phyloP scores from a whole-genome alignment of 2,888 invertebrate genomes.

The Dasysyrphus tricinctus region DNA sequence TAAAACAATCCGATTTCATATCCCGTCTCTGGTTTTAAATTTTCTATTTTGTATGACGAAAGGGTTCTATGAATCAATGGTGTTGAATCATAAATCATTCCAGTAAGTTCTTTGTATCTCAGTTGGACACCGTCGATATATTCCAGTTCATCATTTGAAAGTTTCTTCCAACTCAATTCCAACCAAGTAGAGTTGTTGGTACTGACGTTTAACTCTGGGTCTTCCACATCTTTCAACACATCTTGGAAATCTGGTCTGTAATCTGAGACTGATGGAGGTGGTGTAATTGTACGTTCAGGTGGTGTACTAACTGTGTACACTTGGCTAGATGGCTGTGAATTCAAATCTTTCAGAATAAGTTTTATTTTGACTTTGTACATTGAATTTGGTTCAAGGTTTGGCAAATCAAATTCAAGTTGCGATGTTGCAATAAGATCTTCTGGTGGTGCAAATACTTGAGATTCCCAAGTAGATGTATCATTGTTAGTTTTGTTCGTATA shows the following conservation, averaged over 20 bases:
- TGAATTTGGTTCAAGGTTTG: conserved; percentile 90
- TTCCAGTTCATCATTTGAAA: conserved; percentile 90
- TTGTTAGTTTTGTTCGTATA: conserved; percentile 91
- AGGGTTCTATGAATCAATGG: conserved; percentile 93
- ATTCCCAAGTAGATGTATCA: conserved; percentile 90
- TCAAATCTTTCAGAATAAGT: conserved; percentile 90
- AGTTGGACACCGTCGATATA: conserved; percentile 95
- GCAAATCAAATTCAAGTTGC: conserved; percentile 92
- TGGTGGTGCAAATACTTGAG: conserved; percentile 94
- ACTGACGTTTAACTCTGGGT: conserved; percentile 89
- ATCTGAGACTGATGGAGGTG: conserved; percentile 80
- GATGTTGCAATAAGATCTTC: conserved; percentile 93
- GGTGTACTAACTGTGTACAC: conserved; percentile 90
- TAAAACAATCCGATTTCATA: conserved; percentile 94
- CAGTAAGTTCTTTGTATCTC: conserved; percentile 92
- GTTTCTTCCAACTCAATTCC: conserved; percentile 91
- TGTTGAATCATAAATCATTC: conserved; percentile 92
- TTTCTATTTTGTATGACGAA: conserved; percentile 90
- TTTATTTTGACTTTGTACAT: conserved; percentile 93
- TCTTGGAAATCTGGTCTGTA: conserved; percentile 83
- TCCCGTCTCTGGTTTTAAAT: conserved; percentile 89
- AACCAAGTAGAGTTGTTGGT: conserved; percentile 92
- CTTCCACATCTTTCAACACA: conserved; percentile 85
- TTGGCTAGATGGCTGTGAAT: conserved; percentile 90
- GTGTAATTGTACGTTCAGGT: conserved; percentile 84